Base-by-base conservation (phyloP, 2,888 invertebrate species). In the Podotricha telesiphe region DNA sequence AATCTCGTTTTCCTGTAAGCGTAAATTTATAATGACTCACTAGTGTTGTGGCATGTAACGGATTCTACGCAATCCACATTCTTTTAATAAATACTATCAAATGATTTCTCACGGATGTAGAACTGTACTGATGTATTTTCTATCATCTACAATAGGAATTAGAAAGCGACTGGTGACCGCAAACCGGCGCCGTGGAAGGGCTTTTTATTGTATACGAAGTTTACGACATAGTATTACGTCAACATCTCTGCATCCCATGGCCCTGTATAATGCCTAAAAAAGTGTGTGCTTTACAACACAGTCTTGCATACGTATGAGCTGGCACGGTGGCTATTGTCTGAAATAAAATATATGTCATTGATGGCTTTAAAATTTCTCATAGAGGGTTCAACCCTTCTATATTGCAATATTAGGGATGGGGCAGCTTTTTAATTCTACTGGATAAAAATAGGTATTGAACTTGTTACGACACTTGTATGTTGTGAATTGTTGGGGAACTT, bases 371-470 rank as follows among this genome's bases (percentile, higher is more conserved):
- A 86, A 86, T 81, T 79, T 79, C 88, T 87, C 87, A 86, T 86
- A 90, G 86, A 89, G 92, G 92, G 92, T 91, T 86, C 82, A 90
- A 92, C 92, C 92, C 92, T 90, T 90, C 83, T 78, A 80, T 83
- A 83, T 79, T 78, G 76, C 78, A 80, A 85, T 81, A 77, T 84
- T 82, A 81, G 88, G 87, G 90, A 91, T 91, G 91, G 91, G 87
- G 88, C 87, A 80, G 79, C 83, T 82, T 86, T 90, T 90, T 89
- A 89, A 88, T 89, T 85, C 82, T 84, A 78, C 85, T 86, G 88
- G 88, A 92, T 91, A 88, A 91, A 90, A 91, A 92, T 93, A 88
- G 88, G 87, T 87, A 88, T 90, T 87, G 87, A 85, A 90, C 91
- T 91, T 88, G 91, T 89, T 87, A 84, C 86, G 84, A 87, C 92